A percentile compares a stretch with the other conserved stretches of the same genome.
Evolutionary conservation across 2,113 vertebrate species (phyloP).

Genomic region (Rhadina sibilatrix): DNA sequence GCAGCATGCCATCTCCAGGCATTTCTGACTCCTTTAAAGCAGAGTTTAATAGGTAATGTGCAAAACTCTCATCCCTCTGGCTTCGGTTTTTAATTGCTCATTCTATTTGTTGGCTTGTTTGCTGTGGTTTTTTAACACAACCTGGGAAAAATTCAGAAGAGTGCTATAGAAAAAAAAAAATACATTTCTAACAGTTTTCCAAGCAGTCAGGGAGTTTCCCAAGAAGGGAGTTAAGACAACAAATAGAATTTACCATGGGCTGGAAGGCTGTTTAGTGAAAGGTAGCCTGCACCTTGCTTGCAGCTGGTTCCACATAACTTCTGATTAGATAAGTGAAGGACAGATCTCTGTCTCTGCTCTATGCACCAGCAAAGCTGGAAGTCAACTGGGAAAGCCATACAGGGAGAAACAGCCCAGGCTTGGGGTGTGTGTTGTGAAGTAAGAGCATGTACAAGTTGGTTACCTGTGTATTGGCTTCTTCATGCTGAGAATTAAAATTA

Average conservation of each 20-base stretch:
- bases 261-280: background rate
- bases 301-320: background rate
- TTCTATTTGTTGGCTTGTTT: background rate
- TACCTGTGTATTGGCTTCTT: background rate
- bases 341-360: background rate
- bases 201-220: background rate
- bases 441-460: background rate
- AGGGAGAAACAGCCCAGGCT: background rate
- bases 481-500: background rate
- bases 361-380: background rate
- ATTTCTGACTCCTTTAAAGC: background rate
- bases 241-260: background rate
- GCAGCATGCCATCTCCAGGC: conserved; percentile 9
- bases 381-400: background rate
- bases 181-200: background rate
- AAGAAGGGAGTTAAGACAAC: background rate
- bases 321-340: background rate
- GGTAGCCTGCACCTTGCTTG: background rate
- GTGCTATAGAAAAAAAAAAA: background rate
- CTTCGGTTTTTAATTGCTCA: background rate
- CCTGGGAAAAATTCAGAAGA: background rate
- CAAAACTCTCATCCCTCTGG: background rate
- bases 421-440: background rate
- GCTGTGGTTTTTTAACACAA: background rate
- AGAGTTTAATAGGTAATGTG: background rate